Evolutionary conservation across 2,888 invertebrate species (phyloP).

Genomic region (Caenorhabditis becei): DNA sequence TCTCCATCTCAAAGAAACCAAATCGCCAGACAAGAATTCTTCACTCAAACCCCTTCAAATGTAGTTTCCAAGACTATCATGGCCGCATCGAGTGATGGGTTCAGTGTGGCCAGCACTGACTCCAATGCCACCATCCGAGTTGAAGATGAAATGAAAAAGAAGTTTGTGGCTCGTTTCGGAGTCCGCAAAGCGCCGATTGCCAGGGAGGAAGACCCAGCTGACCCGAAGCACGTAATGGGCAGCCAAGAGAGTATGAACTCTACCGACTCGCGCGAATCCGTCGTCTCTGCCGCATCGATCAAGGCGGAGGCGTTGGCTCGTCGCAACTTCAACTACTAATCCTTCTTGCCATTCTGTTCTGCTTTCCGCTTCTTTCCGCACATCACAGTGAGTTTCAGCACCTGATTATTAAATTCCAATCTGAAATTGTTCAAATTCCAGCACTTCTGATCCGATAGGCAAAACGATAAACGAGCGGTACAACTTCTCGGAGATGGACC

Average conservation of each 20-base stretch:
- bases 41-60: slow-evolving; percentile 58
- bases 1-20: slow-evolving; percentile 37
- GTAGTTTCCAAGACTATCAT: slow-evolving; percentile 50
- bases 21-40: slow-evolving; percentile 51
- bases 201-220: slow-evolving; percentile 70
- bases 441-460: slow-evolving; percentile 69
- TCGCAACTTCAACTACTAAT: slow-evolving; percentile 78
- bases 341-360: slow-evolving; percentile 46
- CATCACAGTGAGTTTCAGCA: slow-evolving; percentile 56
- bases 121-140: slow-evolving; percentile 42
- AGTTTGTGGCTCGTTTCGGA: slow-evolving; percentile 72
- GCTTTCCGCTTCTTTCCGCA: slow-evolving; percentile 54
- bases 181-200: slow-evolving; percentile 72
- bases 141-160: slow-evolving; percentile 71
- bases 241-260: slow-evolving; percentile 68
- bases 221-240: slow-evolving; percentile 64
- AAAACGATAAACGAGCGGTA: slow-evolving; percentile 66
- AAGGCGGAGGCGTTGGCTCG: slow-evolving; percentile 75
- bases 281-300: slow-evolving; percentile 75
- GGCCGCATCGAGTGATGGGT: slow-evolving; percentile 50
- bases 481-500: slow-evolving; percentile 69
- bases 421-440: slow-evolving; percentile 47
- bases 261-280: slow-evolving; percentile 74
- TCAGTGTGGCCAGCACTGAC: slow-evolving; percentile 45
- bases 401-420: not conserved